These are phyloP conservation scores for Bombus confusus DNA, from an alignment of 1,140 invertebrate species.

Conservation along the genomic window DNA sequence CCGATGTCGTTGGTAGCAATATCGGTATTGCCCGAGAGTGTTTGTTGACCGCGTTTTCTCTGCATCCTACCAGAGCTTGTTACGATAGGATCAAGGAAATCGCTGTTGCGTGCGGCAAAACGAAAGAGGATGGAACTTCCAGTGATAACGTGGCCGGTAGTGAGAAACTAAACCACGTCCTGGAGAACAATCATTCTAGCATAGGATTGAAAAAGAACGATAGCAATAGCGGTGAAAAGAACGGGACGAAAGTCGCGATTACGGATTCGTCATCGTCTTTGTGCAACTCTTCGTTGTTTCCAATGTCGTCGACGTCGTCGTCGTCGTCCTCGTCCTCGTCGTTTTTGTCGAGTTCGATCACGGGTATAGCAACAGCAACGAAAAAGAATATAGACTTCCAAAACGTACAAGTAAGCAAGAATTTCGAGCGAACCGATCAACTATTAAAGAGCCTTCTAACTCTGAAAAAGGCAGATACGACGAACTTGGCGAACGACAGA, in stretches of 20 bases:
- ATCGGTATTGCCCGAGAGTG: slow-evolving; percentile 85
- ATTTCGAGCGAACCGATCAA: slow-evolving; percentile 70
- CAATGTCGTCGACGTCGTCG: neutral
- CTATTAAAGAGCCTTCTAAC: slow-evolving; percentile 73
- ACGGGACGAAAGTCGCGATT: neutral
- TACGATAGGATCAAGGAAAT: slow-evolving; percentile 83
- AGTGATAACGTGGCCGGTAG: slow-evolving; percentile 63
- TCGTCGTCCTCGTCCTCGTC: neutral
- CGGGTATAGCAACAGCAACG: neutral
- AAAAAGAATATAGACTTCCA: slow-evolving; percentile 66
- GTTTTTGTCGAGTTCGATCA: neutral
- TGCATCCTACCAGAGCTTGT: slow-evolving; percentile 84
- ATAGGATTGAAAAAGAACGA: neutral
- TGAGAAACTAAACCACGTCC: slow-evolving; percentile 1
- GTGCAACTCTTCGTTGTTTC: neutral
- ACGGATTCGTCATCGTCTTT: slow-evolving; percentile 5
- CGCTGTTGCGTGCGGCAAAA: slow-evolving; percentile 83
- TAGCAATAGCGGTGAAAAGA: neutral
- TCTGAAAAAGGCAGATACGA: slow-evolving; percentile 59
- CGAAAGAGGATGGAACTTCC: slow-evolving; percentile 63
- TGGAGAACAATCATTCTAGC: slow-evolving; percentile 7
- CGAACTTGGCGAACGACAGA: slow-evolving; percentile 44
- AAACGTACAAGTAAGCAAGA: slow-evolving; percentile 64
- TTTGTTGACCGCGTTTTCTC: slow-evolving; percentile 86
- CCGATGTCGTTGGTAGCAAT: slow-evolving; percentile 83